Conservation (phyloP, 2,113 vertebrate genomes). For the Protobothrops flavoviridis region DNA sequence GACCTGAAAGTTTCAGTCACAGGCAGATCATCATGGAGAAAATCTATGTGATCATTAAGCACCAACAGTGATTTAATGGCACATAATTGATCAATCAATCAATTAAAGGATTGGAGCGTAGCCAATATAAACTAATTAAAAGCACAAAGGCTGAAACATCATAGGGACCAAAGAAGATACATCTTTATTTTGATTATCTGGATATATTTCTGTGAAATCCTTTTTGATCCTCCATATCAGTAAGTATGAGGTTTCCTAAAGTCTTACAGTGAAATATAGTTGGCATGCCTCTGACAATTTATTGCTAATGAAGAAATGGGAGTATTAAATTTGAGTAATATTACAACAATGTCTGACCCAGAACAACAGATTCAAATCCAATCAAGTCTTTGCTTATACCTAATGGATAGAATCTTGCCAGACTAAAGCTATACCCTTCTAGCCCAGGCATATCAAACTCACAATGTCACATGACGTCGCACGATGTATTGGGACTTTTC, state of each 20-base stretch:
- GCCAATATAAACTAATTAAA: not conserved
- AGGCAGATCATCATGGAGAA: not conserved
- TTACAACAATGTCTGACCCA: not conserved
- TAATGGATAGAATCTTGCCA: not conserved
- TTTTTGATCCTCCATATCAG: not conserved
- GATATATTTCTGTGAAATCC: not conserved
- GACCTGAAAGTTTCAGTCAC: not conserved
- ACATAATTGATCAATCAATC: not conserved
- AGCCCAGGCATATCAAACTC: too few species aligned
- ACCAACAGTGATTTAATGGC: not conserved
- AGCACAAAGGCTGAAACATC: not conserved
- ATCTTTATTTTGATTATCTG: not conserved
- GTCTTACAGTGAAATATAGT: not conserved
- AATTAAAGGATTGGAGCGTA: not conserved
- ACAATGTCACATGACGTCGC: too few species aligned
- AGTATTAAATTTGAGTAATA: not conserved
- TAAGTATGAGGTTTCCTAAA: not conserved
- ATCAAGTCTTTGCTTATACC: not conserved
- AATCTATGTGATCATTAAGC: not conserved
- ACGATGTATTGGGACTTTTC: too few species aligned
- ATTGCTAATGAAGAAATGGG: not conserved
- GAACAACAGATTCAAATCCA: not conserved
- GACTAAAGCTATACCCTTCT: not conserved
- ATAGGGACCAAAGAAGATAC: not conserved
- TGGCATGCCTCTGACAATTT: not conserved